A percentile compares a stretch with the other conserved stretches of the same genome.
Evolutionary conservation across 2,888 invertebrate genomes (phyloP).

Genomic region (Ochropleura plecta): DNA sequence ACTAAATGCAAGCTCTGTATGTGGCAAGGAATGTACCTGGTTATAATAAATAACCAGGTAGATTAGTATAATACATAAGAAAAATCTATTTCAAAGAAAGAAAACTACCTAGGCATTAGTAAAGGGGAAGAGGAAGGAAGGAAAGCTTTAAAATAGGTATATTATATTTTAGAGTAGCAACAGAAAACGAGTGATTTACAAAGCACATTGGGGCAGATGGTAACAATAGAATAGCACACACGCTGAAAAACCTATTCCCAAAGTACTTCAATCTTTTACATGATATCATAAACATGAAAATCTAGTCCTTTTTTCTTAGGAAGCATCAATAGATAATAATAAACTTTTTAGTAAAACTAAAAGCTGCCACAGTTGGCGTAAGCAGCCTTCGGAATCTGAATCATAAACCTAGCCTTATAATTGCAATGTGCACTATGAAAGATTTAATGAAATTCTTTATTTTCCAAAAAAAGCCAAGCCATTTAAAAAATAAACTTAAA

Average conservation of each 20-base stretch:
- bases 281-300: not conserved
- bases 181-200: slow-evolving; percentile 39
- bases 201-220: slow-evolving; percentile 30
- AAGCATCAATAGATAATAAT: not conserved
- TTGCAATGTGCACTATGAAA: not conserved
- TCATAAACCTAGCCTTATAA: not conserved
- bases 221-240: slow-evolving; percentile 27
- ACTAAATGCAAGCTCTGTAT: not conserved
- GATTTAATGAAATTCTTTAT: not conserved
- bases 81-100: not conserved
- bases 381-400: not conserved
- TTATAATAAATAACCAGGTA: too few relatives aligned
- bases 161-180: slow-evolving; percentile 29
- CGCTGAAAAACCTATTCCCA: slow-evolving; percentile 9
- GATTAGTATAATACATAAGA: not conserved
- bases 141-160: slow-evolving; percentile 29
- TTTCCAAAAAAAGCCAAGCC: not conserved
- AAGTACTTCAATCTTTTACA: slow-evolving; percentile 16
- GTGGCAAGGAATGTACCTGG: not conserved
- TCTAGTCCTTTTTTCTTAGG: not conserved
- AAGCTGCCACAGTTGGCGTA: not conserved
- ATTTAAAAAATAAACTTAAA: not conserved
- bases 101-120: slow-evolving; percentile 15
- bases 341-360: not conserved
- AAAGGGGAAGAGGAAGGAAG: slow-evolving; percentile 4